Evolutionary conservation across 1,140 invertebrate species (phyloP).

Genomic region (Calliopsis andreniformis): DNA sequence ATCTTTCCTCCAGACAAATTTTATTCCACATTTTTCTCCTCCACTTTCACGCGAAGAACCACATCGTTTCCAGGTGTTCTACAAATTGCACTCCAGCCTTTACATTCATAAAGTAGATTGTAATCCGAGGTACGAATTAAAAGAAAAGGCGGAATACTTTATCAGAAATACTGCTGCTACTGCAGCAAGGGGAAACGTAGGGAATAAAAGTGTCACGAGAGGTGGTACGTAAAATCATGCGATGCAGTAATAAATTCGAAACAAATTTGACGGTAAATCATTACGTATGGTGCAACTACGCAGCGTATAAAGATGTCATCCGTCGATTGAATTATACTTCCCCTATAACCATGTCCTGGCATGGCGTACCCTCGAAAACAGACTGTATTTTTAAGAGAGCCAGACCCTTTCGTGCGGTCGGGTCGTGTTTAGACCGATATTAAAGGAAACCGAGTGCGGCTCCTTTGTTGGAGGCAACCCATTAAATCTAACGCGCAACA

Average conservation of each 20-base stretch:
- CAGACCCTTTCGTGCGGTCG: not conserved
- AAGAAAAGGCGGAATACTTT: too few species aligned
- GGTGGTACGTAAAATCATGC: too few species aligned
- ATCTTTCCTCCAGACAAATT: too few species aligned
- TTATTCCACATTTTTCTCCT: too few species aligned
- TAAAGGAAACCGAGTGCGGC: constrained; percentile 4
- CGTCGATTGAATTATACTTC: not conserved
- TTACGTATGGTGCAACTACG: not conserved
- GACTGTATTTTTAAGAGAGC: not conserved
- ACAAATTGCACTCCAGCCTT: too few species aligned
- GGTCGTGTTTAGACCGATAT: constrained; percentile 1
- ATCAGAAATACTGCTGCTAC: too few species aligned
- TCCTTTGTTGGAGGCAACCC: constrained; percentile 13
- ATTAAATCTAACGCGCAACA: constrained; percentile 13
- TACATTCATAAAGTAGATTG: too few species aligned
- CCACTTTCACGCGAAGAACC: too few species aligned
- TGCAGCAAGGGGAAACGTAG: too few species aligned
- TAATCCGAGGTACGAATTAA: too few species aligned
- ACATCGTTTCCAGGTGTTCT: too few species aligned
- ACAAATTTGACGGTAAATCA: not conserved
- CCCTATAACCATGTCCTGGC: not conserved
- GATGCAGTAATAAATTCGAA: not conserved
- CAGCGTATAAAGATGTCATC: not conserved
- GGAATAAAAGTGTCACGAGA: not conserved
- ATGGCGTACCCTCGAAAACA: not conserved